Conservation (phyloP, 2,888 invertebrate genomes). For the Dasypogon diadema region DNA sequence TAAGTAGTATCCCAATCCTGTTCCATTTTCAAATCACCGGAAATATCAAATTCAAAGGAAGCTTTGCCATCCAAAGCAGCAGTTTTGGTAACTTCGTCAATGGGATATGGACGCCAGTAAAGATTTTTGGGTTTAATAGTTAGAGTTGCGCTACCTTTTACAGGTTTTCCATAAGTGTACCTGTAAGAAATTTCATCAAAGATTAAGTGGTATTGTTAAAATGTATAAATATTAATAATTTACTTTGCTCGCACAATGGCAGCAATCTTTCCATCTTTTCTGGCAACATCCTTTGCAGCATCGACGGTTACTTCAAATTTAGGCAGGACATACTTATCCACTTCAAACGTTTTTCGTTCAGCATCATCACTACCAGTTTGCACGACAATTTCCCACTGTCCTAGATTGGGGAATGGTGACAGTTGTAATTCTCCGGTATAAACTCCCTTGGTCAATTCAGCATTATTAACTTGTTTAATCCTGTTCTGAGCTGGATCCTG, state of each 20-base stretch:
- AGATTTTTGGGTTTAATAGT: slow-evolving; percentile 75
- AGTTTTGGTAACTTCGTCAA: slow-evolving; percentile 71
- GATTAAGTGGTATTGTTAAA: neutral
- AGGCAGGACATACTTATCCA: slow-evolving; percentile 89
- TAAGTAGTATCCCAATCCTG: slow-evolving; percentile 66
- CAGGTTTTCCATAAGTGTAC: slow-evolving; percentile 87
- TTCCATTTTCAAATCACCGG: slow-evolving; percentile 79
- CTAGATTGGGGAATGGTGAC: slow-evolving; percentile 83
- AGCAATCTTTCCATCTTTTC: slow-evolving; percentile 80
- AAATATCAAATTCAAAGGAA: slow-evolving; percentile 82
- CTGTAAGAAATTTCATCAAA: slow-evolving; percentile 65
- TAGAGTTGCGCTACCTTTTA: slow-evolving; percentile 86
- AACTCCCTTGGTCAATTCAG: slow-evolving; percentile 76
- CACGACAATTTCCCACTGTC: slow-evolving; percentile 84
- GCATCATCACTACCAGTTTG: slow-evolving; percentile 40
- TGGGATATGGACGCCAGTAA: neutral
- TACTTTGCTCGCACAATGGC: slow-evolving; percentile 85
- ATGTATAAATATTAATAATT: slow-evolving; percentile 61
- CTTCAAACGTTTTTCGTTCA: slow-evolving; percentile 67
- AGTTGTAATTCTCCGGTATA: slow-evolving; percentile 79
- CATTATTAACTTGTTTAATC: slow-evolving; percentile 73
- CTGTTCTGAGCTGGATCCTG: slow-evolving; percentile 81
- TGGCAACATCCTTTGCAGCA: slow-evolving; percentile 82
- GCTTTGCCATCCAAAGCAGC: slow-evolving; percentile 75
- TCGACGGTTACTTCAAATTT: slow-evolving; percentile 88